These are phyloP conservation scores for Lucilia cuprina DNA, from an alignment of 1,140 invertebrate species.

Conservation along the genomic window DNA sequence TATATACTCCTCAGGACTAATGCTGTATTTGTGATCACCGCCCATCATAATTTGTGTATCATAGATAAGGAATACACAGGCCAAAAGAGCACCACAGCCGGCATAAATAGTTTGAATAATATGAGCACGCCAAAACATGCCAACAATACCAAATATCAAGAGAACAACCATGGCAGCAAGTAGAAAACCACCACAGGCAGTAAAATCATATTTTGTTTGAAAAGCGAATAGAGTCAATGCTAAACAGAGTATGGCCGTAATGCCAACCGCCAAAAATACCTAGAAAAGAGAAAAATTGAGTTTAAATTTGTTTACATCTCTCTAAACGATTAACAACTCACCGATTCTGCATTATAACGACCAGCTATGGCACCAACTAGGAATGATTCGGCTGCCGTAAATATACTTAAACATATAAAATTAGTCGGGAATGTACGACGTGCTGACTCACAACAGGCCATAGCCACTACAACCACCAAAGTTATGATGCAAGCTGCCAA, in stretches of 20 bases:
- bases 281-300: neutral
- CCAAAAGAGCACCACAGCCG: conserved; percentile 79
- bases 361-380: conserved; percentile 74
- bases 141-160: conserved; percentile 82
- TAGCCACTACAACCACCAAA: conserved; percentile 78
- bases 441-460: conserved; percentile 87
- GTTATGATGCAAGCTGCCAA: conserved; percentile 74
- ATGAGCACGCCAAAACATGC: conserved; percentile 72
- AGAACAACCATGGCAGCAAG: conserved; percentile 81
- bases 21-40: conserved; percentile 83
- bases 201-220: conserved; percentile 94
- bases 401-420: conserved; percentile 85
- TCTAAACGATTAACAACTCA: neutral
- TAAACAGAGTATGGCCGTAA: conserved; percentile 82
- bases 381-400: conserved; percentile 82
- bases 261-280: conserved; percentile 69
- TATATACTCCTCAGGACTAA: conserved; percentile 96
- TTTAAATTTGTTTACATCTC: too few relatives aligned
- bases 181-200: conserved; percentile 78
- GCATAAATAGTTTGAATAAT: conserved; percentile 78
- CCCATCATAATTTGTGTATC: conserved; percentile 96
- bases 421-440: conserved; percentile 86
- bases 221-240: conserved; percentile 90
- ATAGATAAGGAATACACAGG: conserved; percentile 76
- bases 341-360: conserved; percentile 65